Conservation (phyloP, 2,113 vertebrate species). For the Paralichthys olivaceus region DNA sequence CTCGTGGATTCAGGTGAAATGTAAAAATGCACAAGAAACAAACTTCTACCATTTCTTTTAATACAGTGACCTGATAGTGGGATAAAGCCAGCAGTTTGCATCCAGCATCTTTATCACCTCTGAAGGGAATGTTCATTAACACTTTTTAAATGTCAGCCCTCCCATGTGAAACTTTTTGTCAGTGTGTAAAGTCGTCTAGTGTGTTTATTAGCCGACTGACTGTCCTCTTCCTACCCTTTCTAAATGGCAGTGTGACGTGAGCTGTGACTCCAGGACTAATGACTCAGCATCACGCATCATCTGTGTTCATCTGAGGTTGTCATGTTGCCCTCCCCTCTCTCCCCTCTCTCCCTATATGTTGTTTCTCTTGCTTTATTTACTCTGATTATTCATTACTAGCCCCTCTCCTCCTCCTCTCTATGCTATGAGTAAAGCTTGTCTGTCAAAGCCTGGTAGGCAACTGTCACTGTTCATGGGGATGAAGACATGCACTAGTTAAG, state of each 20-base stretch:
- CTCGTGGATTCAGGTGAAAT: no score
- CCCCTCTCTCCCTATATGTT: background rate
- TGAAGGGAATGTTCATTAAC: background rate
- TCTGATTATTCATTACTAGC: background rate
- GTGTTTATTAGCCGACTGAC: background rate
- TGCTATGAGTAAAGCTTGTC: constrained; percentile 61
- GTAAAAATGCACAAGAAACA: no score
- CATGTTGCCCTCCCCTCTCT: constrained; percentile 34
- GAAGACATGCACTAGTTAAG: constrained; percentile 78
- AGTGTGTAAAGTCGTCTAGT: background rate
- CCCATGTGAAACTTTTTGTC: background rate
- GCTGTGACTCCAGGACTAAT: constrained; percentile 61
- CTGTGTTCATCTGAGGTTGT: constrained; percentile 15
- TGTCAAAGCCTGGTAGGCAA: constrained; percentile 74
- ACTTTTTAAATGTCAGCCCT: constrained; percentile 19
- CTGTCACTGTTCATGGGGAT: constrained; percentile 79
- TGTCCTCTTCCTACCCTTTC: constrained; percentile 40
- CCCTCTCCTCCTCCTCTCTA: constrained; percentile 24
- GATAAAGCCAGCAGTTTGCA: background rate
- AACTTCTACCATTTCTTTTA: background rate
- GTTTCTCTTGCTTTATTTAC: background rate
- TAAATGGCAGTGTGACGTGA: constrained; percentile 40
- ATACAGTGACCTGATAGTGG: background rate
- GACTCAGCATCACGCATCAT: constrained; percentile 57
- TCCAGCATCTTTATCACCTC: background rate